These are phyloP conservation scores for Chondrilla cf. caribensis DNA, from an alignment of 37 sponge, comb jelly and placozoan species.

Conservation along the genomic window DNA sequence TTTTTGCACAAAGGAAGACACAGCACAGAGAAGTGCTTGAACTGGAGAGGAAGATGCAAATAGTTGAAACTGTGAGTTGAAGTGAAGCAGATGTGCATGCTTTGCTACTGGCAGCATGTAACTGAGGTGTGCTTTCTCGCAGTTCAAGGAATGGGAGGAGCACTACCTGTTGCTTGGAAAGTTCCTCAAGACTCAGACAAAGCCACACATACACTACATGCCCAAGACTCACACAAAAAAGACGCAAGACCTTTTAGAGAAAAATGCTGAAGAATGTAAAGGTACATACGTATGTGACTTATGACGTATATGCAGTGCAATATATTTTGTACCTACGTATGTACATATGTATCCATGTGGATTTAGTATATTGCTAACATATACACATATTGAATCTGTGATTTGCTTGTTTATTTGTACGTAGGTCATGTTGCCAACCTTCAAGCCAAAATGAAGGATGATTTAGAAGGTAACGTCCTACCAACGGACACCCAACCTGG, in stretches of 20 bases:
- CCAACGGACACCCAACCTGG: background rate
- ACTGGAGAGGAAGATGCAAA: slow-evolving; percentile 46
- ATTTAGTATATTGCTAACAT: no score
- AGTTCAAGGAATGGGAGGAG: slow-evolving; percentile 67
- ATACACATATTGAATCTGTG: no score
- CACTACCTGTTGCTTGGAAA: slow-evolving; percentile 39
- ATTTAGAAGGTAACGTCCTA: background rate
- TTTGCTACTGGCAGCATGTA: no score
- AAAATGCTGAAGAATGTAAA: slow-evolving; percentile 34
- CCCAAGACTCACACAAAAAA: slow-evolving; percentile 50
- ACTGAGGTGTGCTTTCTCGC: no score
- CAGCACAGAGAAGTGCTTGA: slow-evolving; percentile 43
- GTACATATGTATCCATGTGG: no score
- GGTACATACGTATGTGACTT: slow-evolving; percentile 29
- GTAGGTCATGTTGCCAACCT: slow-evolving; percentile 9
- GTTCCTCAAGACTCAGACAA: slow-evolving; percentile 62
- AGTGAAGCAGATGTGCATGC: no score
- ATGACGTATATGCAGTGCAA: no score
- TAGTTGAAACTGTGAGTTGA: slow-evolving; percentile 18
- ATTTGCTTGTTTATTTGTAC: background rate
- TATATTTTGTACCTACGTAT: no score
- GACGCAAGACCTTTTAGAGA: slow-evolving; percentile 32
- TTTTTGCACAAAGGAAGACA: slow-evolving; percentile 48
- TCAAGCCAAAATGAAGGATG: background rate
- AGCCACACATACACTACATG: slow-evolving; percentile 56